phyloP scores from a whole-genome alignment of 2,113 vertebrate species.

The Pedetes capensis region DNA sequence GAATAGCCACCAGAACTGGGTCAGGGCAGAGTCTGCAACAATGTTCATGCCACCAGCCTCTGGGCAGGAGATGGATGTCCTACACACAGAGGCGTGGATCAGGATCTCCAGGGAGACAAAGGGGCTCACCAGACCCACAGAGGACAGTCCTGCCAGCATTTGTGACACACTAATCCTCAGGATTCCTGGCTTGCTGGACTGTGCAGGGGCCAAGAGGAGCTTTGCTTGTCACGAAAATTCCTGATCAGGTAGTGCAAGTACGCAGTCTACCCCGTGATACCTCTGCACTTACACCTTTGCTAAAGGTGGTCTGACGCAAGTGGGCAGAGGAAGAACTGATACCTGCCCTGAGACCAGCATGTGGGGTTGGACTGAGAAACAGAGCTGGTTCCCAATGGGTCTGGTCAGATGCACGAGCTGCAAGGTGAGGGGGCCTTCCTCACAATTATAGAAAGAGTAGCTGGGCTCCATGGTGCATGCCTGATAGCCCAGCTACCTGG shows the following conservation, averaged over 20 bases:
- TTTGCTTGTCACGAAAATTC: too few relatives aligned
- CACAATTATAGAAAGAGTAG: neutral
- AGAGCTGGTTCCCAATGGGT: neutral
- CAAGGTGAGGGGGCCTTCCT: neutral
- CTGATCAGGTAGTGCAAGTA: accelerated
- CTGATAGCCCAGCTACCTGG: too few relatives aligned
- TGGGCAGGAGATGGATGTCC: neutral
- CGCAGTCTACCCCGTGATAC: neutral
- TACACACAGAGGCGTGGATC: too few relatives aligned
- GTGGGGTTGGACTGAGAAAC: too few relatives aligned
- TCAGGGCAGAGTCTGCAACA: too few relatives aligned
- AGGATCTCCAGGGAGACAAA: neutral
- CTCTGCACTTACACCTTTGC: neutral
- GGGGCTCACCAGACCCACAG: accelerated
- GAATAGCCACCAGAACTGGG: accelerated
- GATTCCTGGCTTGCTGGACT: neutral
- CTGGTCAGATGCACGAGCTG: too few relatives aligned
- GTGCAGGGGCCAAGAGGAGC: accelerated
- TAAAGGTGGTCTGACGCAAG: neutral
- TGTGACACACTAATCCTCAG: neutral
- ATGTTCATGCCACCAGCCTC: neutral
- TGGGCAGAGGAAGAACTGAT: neutral
- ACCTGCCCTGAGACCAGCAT: neutral
- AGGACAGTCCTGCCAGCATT: neutral
- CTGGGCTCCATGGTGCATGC: too few relatives aligned